phyloP scores from a whole-genome alignment of 2,797 vertebrate genomes.

The Leuciscus waleckii region DNA sequence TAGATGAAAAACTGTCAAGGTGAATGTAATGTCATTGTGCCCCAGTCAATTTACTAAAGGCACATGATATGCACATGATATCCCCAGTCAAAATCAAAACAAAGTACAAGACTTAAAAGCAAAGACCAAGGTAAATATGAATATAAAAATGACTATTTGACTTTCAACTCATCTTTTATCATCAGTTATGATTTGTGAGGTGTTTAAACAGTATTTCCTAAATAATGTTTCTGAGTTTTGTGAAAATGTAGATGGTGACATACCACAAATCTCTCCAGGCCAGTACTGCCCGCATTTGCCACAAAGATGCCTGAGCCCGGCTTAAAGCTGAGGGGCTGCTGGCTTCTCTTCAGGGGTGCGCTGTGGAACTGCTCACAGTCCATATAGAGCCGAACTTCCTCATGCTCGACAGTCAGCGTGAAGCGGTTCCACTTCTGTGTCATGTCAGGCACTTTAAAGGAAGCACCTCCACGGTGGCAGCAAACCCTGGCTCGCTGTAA shows the following conservation, averaged over 20 bases:
- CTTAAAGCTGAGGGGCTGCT: constrained; percentile 83
- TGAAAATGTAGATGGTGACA: constrained; percentile 68
- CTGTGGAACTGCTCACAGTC: constrained; percentile 92
- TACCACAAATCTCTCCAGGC: constrained; percentile 89
- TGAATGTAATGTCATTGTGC: not conserved
- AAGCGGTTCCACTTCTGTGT: constrained; percentile 91
- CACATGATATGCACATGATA: not conserved
- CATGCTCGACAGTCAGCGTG: constrained; percentile 82
- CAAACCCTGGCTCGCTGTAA: constrained; percentile 86
- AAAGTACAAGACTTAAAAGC: not conserved
- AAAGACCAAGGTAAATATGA: not conserved
- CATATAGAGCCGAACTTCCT: constrained; percentile 86
- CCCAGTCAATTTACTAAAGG: not conserved
- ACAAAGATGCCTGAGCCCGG: constrained; percentile 92
- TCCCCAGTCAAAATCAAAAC: not conserved
- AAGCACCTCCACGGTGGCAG: constrained; percentile 85
- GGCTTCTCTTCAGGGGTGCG: constrained; percentile 80
- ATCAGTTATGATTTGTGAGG: not conserved
- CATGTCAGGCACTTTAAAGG: constrained; percentile 90
- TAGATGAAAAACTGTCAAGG: not conserved
- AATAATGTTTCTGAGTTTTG: not conserved
- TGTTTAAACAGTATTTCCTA: not conserved
- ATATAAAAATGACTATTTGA: not conserved
- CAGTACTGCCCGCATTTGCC: constrained; percentile 90
- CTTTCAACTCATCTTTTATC: not conserved